Evolutionary conservation across 2,113 vertebrate genomes (phyloP).

Genomic region (Prunella himalayana): DNA sequence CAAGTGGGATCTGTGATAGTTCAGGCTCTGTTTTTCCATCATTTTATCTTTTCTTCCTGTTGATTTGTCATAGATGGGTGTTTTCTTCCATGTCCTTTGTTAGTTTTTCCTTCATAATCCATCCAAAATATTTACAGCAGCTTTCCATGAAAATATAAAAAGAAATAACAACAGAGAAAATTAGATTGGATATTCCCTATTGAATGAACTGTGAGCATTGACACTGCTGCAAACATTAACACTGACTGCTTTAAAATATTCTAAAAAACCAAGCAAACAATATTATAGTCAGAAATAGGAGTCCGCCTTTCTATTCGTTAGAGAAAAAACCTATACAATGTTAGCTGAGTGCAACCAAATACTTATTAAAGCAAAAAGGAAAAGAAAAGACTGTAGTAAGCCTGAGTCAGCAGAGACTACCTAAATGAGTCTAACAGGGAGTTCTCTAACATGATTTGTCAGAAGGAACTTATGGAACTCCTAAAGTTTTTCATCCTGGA

Average conservation of each 20-base stretch:
- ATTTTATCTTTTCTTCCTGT: neutral
- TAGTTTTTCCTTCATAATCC: neutral
- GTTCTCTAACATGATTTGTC: neutral
- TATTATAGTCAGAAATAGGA: neutral
- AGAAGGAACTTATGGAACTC: neutral
- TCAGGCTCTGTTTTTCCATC: neutral
- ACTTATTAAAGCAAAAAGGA: neutral
- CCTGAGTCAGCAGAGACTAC: neutral
- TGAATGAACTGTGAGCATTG: neutral
- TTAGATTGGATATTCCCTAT: neutral
- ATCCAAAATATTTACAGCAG: neutral
- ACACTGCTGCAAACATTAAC: neutral
- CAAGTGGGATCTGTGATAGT: neutral
- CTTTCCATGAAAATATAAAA: neutral
- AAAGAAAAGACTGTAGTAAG: neutral
- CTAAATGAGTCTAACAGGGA: neutral
- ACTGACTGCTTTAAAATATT: neutral
- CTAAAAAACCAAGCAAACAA: neutral
- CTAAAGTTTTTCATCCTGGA: neutral
- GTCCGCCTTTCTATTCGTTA: neutral
- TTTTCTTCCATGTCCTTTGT: neutral
- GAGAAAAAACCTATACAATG: neutral
- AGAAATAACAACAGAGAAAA: neutral
- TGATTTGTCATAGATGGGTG: neutral
- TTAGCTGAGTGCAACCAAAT: neutral